A percentile compares a stretch with the other conserved stretches of the same genome.
These are phyloP conservation scores for Apotomis betuletana DNA, from an alignment of 2,888 invertebrate genomes.

Conservation along the genomic window DNA sequence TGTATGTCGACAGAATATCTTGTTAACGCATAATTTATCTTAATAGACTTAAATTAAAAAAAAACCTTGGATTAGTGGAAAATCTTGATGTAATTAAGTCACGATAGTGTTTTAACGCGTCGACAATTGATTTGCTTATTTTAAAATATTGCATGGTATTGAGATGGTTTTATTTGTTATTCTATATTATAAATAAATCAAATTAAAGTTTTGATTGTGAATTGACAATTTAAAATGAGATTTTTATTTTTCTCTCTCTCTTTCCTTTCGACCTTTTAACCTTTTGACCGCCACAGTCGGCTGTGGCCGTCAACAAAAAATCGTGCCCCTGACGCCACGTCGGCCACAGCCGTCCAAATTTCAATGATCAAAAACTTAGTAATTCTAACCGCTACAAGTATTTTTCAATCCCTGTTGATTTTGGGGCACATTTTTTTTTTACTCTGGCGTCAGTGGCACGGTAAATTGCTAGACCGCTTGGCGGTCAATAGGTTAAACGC, in stretches of 20 bases:
- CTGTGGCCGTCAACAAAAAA: too few relatives aligned
- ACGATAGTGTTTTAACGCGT: slow-evolving; percentile 22
- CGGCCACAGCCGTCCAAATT: too few relatives aligned
- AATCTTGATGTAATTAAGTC: slow-evolving; percentile 29
- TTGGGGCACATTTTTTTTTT: too few relatives aligned
- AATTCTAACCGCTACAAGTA: too few relatives aligned
- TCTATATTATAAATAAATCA: slow-evolving; percentile 50
- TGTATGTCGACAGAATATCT: slow-evolving; percentile 26
- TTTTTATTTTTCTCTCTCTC: slow-evolving; percentile 22
- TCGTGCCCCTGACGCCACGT: too few relatives aligned
- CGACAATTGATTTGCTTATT: slow-evolving; percentile 47
- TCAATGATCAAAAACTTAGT: too few relatives aligned
- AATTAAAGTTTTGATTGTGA: slow-evolving; percentile 43
- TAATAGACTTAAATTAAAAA: slow-evolving; percentile 23
- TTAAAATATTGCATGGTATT: slow-evolving; percentile 52
- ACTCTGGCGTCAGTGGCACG: too few relatives aligned
- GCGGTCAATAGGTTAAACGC: too few relatives aligned
- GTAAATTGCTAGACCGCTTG: too few relatives aligned
- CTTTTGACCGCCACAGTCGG: too few relatives aligned
- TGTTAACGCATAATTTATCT: slow-evolving; percentile 29
- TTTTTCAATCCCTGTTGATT: too few relatives aligned
- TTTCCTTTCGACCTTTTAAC: neutral
- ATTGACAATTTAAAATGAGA: slow-evolving; percentile 17
- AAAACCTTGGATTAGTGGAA: slow-evolving; percentile 23
- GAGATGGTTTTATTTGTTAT: slow-evolving; percentile 50